These are phyloP conservation scores for Neoitamus cyanurus DNA, from an alignment of 2,888 invertebrate genomes.

Conservation along the genomic window DNA sequence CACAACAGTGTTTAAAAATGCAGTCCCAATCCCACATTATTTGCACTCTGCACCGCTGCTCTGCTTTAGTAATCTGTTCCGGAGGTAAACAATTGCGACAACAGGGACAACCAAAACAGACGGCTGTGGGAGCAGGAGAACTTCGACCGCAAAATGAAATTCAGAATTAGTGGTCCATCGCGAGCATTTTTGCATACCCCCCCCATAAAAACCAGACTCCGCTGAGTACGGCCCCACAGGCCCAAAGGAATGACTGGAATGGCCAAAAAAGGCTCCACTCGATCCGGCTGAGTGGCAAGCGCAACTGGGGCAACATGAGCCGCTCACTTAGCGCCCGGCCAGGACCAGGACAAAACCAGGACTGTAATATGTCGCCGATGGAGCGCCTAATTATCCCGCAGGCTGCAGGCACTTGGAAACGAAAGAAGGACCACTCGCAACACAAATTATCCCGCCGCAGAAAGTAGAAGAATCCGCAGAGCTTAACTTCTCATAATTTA, in stretches of 20 bases:
- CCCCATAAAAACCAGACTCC: not conserved
- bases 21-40: not conserved
- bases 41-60: not conserved
- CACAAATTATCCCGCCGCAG: slow-evolving; percentile 1
- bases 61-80: not conserved
- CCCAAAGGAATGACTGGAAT: not conserved
- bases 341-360: not conserved
- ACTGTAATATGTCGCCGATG: not conserved
- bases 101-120: not conserved
- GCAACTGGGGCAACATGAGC: not conserved
- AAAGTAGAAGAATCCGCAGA: not conserved
- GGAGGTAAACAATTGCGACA: not conserved
- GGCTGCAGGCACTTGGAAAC: not conserved
- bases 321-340: not conserved
- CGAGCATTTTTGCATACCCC: not conserved
- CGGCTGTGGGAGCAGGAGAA: not conserved
- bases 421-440: not conserved
- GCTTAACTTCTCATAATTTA: slow-evolving; percentile 21
- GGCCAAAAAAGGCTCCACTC: not conserved
- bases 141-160: not conserved
- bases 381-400: not conserved
- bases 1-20: not conserved
- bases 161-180: not conserved
- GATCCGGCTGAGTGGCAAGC: not conserved
- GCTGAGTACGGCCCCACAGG: not conserved